A percentile compares a stretch with the other conserved stretches of the same genome.
These are phyloP conservation scores for Drosophila tropicalis DNA, from an alignment of 1,140 invertebrate genomes.

Conservation along the genomic window DNA sequence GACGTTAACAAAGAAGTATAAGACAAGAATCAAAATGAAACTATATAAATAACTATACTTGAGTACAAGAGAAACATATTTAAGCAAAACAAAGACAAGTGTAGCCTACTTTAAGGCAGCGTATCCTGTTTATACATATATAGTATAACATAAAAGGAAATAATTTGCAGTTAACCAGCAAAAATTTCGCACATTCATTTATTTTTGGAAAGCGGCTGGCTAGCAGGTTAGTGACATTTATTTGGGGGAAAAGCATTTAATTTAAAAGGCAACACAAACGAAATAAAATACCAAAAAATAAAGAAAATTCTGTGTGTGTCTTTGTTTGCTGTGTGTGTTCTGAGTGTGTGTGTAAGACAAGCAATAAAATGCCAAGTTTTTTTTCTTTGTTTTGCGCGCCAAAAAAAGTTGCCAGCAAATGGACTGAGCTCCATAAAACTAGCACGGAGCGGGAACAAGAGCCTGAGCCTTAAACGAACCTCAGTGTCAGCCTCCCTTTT, in stretches of 20 bases:
- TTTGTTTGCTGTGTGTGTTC: background rate
- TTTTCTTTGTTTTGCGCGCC: conserved; percentile 50
- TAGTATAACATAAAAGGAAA: background rate
- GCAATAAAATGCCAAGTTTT: conserved; percentile 73
- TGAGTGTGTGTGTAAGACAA: conserved; percentile 47
- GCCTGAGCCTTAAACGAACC: background rate
- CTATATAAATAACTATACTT: too few relatives aligned
- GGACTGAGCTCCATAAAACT: conserved; percentile 74
- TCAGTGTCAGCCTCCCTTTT: background rate
- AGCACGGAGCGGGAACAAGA: conserved; percentile 37
- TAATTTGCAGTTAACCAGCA: conserved; percentile 6
- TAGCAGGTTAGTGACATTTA: conserved; percentile 32
- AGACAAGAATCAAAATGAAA: too few relatives aligned
- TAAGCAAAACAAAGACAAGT: background rate
- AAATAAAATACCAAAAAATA: too few relatives aligned
- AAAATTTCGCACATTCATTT: background rate
- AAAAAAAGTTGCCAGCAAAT: conserved; percentile 69
- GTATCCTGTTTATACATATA: background rate
- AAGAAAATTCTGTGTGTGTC: conserved; percentile 13
- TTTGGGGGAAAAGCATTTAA: conserved; percentile 38
- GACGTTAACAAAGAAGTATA: too few relatives aligned
- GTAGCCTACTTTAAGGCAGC: background rate
- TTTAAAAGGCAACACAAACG: conserved; percentile 50
- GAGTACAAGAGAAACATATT: background rate
- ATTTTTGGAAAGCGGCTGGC: background rate